phyloP scores from a whole-genome alignment of 1,140 invertebrate species.

The Chrysomallon squamiferum region DNA sequence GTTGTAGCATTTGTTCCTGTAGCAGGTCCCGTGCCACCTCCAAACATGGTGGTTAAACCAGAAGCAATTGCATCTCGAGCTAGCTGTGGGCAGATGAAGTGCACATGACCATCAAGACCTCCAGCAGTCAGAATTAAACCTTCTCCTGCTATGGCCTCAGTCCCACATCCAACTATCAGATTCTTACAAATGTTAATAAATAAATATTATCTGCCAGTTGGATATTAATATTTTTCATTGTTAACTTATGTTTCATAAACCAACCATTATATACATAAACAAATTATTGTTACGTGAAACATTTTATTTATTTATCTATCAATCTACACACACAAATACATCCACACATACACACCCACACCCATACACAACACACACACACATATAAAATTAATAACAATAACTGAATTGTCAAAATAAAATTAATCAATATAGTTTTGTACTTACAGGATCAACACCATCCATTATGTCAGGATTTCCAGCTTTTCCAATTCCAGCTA shows the following conservation, averaged over 20 bases:
- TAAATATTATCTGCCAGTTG: too few species aligned
- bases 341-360: constrained; percentile 4
- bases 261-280: not conserved
- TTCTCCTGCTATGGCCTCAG: constrained; percentile 62
- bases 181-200: constrained; percentile 20
- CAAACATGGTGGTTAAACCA: constrained; percentile 62
- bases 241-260: too few species aligned
- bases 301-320: too few species aligned
- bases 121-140: constrained; percentile 61
- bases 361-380: constrained; percentile 4
- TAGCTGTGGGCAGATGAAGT: constrained; percentile 62
- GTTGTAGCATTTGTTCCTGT: constrained; percentile 61
- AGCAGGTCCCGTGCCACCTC: constrained; percentile 62
- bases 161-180: constrained; percentile 58
- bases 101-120: constrained; percentile 58
- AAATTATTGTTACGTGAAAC: too few species aligned
- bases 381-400: too few species aligned
- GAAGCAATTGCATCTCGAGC: constrained; percentile 55
- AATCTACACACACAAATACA: not conserved
- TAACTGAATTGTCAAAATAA: too few species aligned
- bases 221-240: too few species aligned
- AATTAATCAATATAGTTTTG: not conserved
- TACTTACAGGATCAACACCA: constrained; percentile 44
- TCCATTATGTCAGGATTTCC: constrained; percentile 63
- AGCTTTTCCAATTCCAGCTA: constrained; percentile 62